Evolutionary conservation across 1,140 invertebrate species (phyloP), one percentile per base, ranked within the genome.

Genomic region (Drosophila gunungcola): DNA sequence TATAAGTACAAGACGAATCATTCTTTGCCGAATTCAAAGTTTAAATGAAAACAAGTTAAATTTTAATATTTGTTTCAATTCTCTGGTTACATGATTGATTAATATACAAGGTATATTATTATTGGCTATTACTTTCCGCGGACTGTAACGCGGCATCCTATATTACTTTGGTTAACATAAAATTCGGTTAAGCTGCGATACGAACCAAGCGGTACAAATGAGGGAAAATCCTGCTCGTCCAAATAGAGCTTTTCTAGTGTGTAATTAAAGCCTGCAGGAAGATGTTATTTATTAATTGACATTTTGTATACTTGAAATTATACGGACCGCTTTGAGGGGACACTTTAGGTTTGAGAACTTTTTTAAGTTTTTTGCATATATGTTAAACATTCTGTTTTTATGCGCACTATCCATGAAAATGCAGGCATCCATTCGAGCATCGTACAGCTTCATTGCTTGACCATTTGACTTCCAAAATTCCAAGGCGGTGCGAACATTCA

Each of bases 261-360:
- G 11, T 80, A 80, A 3, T 25, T 54, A 0, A 34, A 48, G 12
- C 58, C 78, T 80, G 21, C 0, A 21, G 9, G 2, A 7, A 16
- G 11, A 41, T 2, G 1, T 7, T 13, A 2, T 32, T 2, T 32
- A 32, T 32, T 32, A 6, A 6, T 21, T 21, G 12, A 41, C 13
- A 13, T 10, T 25, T 29, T 11, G 4, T 3, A 7, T 10, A 11
- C 27, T 3, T 0, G 32, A n/a, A 32, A 1, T n/a, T 46, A 3
- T 16, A 34, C 73, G 38, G 12, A 85, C 82, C 45, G 78, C 78
- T 38, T 68, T 78, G 0, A 85, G 25, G 0, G 82, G 82, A 49
- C 82, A 85, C 12, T 27, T 9, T 0, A 39, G 6, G 42, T 56
- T 60, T 1, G 64, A 42, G 43, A 45, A 49, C 13, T 53, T 38